Conservation (phyloP, 2,113 vertebrate genomes). For the Carollia perspicillata region DNA sequence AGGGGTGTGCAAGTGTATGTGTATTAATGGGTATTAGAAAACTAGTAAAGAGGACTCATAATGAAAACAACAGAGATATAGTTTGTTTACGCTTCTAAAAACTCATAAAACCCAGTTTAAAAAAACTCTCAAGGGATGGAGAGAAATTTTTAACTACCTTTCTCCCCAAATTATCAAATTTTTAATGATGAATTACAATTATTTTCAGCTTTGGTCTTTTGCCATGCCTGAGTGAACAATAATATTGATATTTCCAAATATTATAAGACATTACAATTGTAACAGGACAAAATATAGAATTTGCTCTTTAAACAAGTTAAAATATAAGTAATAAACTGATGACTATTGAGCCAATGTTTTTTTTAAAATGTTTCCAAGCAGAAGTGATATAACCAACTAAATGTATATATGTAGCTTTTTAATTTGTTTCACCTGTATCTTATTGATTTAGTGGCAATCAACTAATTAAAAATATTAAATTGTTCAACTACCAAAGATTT, state of each 20-base stretch:
- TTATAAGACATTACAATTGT: constrained; percentile 38
- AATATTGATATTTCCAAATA: constrained; percentile 40
- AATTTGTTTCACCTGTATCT: constrained; percentile 36
- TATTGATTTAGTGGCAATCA: background rate
- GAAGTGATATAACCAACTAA: background rate
- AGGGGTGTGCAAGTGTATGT: background rate
- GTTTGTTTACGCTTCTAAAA: constrained; percentile 40
- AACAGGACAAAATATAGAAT: constrained; percentile 24
- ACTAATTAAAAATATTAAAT: constrained; percentile 42
- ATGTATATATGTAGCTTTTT: background rate
- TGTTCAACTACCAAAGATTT: constrained; percentile 43
- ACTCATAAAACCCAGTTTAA: constrained; percentile 32
- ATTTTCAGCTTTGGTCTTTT: constrained; percentile 43
- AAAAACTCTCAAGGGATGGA: background rate
- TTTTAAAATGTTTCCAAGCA: constrained; percentile 45
- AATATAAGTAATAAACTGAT: constrained; percentile 38
- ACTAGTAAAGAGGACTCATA: background rate
- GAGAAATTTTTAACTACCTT: constrained; percentile 23
- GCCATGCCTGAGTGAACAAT: background rate
- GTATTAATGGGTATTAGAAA: background rate
- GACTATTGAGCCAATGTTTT: background rate
- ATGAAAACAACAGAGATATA: constrained; percentile 25
- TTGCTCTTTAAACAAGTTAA: constrained; percentile 48
- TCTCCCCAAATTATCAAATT: constrained; percentile 19
- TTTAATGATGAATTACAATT: constrained; percentile 20